Conservation (phyloP, 2,888 invertebrate genomes). For the Hydriomena furcata region DNA sequence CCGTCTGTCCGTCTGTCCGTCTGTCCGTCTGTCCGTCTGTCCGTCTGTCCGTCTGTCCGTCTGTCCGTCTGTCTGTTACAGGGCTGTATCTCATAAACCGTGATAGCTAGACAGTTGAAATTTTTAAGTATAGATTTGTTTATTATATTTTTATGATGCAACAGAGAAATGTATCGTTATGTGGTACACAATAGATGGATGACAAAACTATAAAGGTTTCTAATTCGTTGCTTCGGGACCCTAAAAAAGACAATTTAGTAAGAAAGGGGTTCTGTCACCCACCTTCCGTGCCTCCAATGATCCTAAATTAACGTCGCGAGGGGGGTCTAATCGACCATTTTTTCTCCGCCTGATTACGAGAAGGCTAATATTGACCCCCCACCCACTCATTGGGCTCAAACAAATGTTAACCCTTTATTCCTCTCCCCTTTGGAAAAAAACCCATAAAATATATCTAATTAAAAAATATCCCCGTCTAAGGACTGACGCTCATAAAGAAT, state of each 20-base stretch:
- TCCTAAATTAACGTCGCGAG: constrained; percentile 77
- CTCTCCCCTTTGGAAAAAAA: constrained; percentile 79
- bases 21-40: too few relatives aligned
- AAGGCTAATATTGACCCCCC: constrained; percentile 80
- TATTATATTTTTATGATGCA: too few relatives aligned
- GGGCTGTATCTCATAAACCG: too few relatives aligned
- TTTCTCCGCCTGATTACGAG: constrained; percentile 81
- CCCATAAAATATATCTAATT: constrained; percentile 85
- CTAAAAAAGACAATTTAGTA: constrained; percentile 58
- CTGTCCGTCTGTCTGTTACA: too few relatives aligned
- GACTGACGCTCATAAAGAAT: constrained; percentile 84
- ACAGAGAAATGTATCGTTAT: too few relatives aligned
- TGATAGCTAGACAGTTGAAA: too few relatives aligned
- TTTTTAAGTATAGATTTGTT: too few relatives aligned
- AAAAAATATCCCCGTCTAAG: constrained; percentile 83
- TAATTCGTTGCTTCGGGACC: not conserved
- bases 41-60: too few relatives aligned
- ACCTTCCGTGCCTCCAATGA: constrained; percentile 62
- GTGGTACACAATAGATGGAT: not conserved
- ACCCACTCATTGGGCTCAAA: constrained; percentile 67
- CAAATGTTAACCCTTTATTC: constrained; percentile 83
- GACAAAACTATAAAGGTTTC: not conserved
- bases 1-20: too few relatives aligned
- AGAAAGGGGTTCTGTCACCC: constrained; percentile 45
- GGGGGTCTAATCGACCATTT: constrained; percentile 82